Conservation (phyloP, 2,888 invertebrate species). For the Microctonus brassicae region DNA sequence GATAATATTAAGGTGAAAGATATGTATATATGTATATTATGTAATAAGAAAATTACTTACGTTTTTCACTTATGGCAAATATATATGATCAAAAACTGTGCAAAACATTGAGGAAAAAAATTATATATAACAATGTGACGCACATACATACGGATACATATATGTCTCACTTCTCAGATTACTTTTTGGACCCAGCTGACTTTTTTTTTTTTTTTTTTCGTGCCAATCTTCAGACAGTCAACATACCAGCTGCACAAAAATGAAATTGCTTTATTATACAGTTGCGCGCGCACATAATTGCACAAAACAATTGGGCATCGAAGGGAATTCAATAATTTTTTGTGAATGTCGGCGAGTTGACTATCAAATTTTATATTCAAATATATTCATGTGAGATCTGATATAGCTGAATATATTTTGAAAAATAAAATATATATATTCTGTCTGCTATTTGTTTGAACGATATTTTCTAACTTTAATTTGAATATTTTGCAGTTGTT, state of each 20-base stretch:
- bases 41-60: not conserved
- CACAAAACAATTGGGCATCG: no score
- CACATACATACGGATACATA: not conserved
- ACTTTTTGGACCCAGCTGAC: not conserved
- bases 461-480: no score
- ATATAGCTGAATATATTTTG: no score
- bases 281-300: not conserved
- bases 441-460: no score
- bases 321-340: no score
- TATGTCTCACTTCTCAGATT: not conserved
- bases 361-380: no score
- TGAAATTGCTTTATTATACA: not conserved
- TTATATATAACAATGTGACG: not conserved
- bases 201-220: not conserved
- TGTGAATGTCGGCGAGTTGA: no score
- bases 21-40: not conserved
- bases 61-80: not conserved
- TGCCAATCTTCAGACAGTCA: not conserved
- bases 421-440: no score
- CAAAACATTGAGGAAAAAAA: constrained; percentile 17
- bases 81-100: constrained; percentile 6
- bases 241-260: not conserved
- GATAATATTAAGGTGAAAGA: not conserved
- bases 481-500: not conserved
- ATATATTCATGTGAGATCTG: no score